Conservation (phyloP, 92 coral and sea anemone genomes). For the Actinostola sp. region DNA sequence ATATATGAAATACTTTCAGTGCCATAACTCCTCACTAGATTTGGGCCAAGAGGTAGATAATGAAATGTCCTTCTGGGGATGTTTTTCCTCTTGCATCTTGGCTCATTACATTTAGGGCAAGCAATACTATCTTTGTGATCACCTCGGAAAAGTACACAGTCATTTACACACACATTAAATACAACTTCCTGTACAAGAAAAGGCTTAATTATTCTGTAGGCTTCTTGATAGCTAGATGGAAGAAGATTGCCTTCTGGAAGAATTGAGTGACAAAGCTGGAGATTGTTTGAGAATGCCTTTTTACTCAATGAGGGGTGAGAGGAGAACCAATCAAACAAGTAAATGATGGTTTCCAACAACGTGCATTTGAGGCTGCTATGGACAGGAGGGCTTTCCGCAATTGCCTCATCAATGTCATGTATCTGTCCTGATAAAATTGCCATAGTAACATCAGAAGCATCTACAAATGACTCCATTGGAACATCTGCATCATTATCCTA, state of each 20-base stretch:
- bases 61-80: conserved; percentile 45
- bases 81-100: conserved; percentile 21
- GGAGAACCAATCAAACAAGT: conserved; percentile 50
- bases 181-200: conserved; percentile 36
- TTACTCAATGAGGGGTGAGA: conserved; percentile 61
- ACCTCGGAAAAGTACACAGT: conserved; percentile 41
- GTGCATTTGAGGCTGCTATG: conserved; percentile 35
- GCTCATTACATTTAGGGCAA: conserved; percentile 37
- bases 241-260: conserved; percentile 51
- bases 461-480: no score
- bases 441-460: no score
- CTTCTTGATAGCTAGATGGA: conserved; percentile 36
- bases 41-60: conserved; percentile 51
- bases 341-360: conserved; percentile 37
- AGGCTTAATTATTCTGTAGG: conserved; percentile 34
- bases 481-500: no score
- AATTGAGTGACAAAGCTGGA: conserved; percentile 35
- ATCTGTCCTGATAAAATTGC: no score
- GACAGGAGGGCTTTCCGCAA: conserved; percentile 37
- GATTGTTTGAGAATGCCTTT: conserved; percentile 51
- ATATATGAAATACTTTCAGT: conserved; percentile 19
- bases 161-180: conserved; percentile 40
- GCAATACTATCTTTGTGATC: conserved; percentile 9
- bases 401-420: conserved; percentile 19
- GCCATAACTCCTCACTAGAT: conserved; percentile 51